Percentiles rank a stretch among this genome's conserved stretches.
Conservation (phyloP, 2,113 vertebrate species). For the Chamaea fasciata region DNA sequence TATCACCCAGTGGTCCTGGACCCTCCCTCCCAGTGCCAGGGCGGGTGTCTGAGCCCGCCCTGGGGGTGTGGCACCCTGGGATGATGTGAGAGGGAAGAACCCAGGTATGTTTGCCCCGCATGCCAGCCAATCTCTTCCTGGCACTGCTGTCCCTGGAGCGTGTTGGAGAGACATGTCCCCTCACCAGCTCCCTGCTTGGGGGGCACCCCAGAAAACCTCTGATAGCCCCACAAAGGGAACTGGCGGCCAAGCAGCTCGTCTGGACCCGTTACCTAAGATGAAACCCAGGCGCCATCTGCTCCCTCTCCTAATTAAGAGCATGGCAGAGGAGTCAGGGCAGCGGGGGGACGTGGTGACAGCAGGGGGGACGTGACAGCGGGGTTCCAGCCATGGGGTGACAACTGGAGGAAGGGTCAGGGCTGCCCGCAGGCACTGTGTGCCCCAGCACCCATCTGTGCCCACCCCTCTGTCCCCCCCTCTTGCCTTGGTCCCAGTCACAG, state of each 20-base stretch:
- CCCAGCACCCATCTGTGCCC: neutral
- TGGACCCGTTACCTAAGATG: slow-evolving; percentile 33
- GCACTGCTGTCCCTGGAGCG: fast-evolving
- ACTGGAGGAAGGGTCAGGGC: neutral
- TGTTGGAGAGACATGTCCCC: fast-evolving
- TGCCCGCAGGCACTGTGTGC: neutral
- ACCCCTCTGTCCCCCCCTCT: neutral
- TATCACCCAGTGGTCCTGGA: neutral
- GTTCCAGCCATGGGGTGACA: neutral
- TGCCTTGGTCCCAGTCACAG: neutral
- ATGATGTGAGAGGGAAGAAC: neutral
- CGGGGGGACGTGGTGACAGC: neutral
- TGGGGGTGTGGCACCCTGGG: neutral
- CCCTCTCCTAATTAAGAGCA: neutral
- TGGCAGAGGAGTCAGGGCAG: neutral
- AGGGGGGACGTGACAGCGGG: neutral
- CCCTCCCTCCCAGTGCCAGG: neutral
- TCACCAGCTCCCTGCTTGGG: neutral
- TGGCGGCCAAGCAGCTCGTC: neutral
- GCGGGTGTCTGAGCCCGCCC: neutral
- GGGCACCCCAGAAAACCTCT: neutral
- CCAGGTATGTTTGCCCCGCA: neutral
- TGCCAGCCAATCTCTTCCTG: neutral
- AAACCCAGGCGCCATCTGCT: slow-evolving; percentile 51
- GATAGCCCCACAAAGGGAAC: neutral